Evolutionary conservation across 2,888 invertebrate genomes (phyloP), one percentile per base, ranked within the genome.

Genomic region (Noctua comes): DNA sequence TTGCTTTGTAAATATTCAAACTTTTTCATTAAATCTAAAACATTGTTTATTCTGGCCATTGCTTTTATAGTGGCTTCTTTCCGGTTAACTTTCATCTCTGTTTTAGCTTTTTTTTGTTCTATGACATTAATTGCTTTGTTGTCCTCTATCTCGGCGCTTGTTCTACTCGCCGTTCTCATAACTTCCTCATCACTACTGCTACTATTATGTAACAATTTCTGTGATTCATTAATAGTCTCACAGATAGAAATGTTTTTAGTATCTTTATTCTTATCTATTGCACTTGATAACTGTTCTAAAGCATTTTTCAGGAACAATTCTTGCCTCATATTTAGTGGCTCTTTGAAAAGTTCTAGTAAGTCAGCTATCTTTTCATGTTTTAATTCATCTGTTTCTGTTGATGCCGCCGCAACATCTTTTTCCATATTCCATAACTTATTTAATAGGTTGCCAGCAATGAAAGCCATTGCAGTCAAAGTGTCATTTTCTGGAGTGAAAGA

Each of bases 401-500:
- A 93, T 66, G 93, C 92, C 31, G 91, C 92, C 59, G 84, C 90
- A 4, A 90, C 83, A 76, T 94, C 94, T 87, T 94, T 95, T 88
- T 96, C 95, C 90, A 97, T 94, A 78, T 95, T 93, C 96, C 96
- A 97, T 51, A 97, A 84, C 86, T 95, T 95, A 83, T 95, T 96
- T n/a, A 97, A 86, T 62, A 97, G 86, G 89, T 96, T 96, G 0
- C 96, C 96, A 84, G 96, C 96, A 80, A 97, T 96, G 48, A 94
- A 96, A 1, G 96, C 94, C 94, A 96, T 95, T 46, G 96, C 96
- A 70, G 94, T 95, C 31, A 96, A 85, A 7, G 96, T 96, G 73
- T 96, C 96, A 82, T 96, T 97, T 91, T 96, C 95, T 31, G 94
- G 92, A n/a, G 95, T 95, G 77, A 96, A 97, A 8, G 96, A 96